Conservation (phyloP, 1,140 invertebrate genomes). For the Penaeus japonicus region DNA sequence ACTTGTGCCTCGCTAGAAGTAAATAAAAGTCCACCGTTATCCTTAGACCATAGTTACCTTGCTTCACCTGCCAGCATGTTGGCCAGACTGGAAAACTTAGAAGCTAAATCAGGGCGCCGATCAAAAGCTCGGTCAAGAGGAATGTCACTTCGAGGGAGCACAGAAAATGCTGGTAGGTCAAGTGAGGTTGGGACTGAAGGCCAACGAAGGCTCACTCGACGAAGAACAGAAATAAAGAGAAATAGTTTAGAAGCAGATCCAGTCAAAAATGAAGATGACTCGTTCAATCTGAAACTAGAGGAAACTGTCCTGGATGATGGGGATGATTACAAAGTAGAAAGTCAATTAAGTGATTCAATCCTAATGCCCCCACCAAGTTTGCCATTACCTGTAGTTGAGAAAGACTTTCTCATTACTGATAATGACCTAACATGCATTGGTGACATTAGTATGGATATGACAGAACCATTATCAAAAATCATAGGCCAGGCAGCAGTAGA, state of each 20-base stretch:
- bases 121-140: constrained; percentile 19
- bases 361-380: not conserved
- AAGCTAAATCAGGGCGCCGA: constrained; percentile 13
- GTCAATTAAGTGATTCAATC: not conserved
- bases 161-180: not conserved
- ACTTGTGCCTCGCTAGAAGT: not conserved
- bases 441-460: constrained; percentile 45
- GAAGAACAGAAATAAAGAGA: too few relatives aligned
- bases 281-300: too few relatives aligned
- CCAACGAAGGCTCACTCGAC: not conserved
- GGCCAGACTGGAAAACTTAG: constrained; percentile 25
- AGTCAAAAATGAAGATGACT: too few relatives aligned
- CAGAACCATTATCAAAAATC: constrained; percentile 25
- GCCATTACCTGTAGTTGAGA: not conserved
- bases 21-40: not conserved
- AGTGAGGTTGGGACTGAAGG: not conserved
- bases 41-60: constrained; percentile 21
- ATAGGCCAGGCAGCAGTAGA: not conserved
- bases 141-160: not conserved
- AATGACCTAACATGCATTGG: constrained; percentile 37
- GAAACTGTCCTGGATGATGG: too few relatives aligned
- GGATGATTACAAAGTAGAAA: too few relatives aligned
- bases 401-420: not conserved
- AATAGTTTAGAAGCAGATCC: too few relatives aligned
- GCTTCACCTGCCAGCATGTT: constrained; percentile 23